Conservation (phyloP, 2,113 vertebrate genomes). For the Pteruthius melanotis region DNA sequence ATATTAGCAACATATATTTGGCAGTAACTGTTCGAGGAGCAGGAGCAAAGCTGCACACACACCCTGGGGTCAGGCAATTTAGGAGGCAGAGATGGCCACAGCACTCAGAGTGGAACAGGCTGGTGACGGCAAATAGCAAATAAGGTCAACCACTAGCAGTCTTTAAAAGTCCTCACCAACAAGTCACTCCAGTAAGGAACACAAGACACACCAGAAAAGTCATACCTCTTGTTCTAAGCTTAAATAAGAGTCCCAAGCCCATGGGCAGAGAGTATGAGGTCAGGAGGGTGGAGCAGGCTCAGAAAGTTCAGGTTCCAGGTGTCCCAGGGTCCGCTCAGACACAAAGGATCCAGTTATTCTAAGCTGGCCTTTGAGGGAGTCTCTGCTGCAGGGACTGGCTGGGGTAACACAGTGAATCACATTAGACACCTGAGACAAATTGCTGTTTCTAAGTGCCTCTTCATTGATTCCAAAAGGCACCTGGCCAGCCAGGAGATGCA, state of each 20-base stretch:
- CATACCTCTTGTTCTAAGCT: rapidly evolving
- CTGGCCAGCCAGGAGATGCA: not conserved
- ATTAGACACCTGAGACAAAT: not conserved
- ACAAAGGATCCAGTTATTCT: not conserved
- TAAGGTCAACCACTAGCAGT: not conserved
- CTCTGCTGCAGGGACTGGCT: not conserved
- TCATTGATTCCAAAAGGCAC: not conserved
- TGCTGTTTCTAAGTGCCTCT: not conserved
- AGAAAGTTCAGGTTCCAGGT: not conserved
- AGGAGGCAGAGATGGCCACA: not conserved
- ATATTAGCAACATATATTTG: not conserved
- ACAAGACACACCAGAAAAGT: rapidly evolving
- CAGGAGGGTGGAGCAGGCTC: not conserved
- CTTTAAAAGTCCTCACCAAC: not conserved
- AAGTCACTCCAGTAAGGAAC: rapidly evolving
- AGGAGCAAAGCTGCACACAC: not conserved
- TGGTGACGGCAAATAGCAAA: not conserved
- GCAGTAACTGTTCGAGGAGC: not conserved
- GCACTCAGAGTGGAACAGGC: rapidly evolving
- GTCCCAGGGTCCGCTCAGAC: not conserved
- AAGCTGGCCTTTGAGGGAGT: not conserved
- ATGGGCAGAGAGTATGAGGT: rapidly evolving
- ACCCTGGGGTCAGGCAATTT: not conserved
- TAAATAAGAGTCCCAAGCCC: not conserved
- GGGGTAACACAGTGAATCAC: not conserved